Base-by-base conservation (phyloP, 2,113 vertebrate species). In the Dendrocopos noguchii region DNA sequence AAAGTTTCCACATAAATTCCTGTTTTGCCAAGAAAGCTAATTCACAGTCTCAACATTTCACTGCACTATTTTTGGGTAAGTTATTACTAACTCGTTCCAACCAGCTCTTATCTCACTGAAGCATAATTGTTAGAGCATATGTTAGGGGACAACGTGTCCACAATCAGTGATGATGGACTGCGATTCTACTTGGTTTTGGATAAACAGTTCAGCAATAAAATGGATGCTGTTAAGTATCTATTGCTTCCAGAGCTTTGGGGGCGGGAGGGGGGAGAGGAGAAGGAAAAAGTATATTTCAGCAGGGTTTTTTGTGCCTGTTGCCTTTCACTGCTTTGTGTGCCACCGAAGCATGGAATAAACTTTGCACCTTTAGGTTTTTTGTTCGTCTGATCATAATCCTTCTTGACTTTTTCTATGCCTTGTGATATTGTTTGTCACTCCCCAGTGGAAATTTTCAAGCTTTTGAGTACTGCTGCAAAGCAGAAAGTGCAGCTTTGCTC, bases 331-430 rank as follows among this genome's bases (percentile, higher is more conserved):
- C 17, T 61, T 50, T 60, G 24, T 36, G 22, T 64, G 1, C 39
- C 91, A 6, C 1, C 78, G 42, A 89, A 91, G 9, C 16, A 10
- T 31, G 11, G 33, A 56, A 67, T 12, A 73, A 60, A 67, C 7
- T 2, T 46, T 36, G 7, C 5, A 36, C 7, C 33, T 56, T 57
- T 3, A 56, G 1, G 2, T 3, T n/a, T 2, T 21, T 66, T 68
- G 57, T 47, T 12, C 6, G 4, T 80, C 39, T 6, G 1, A n/a
- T 79, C n/a, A 63, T 13, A 31, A 2, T 15, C 70, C 80, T 83
- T 27, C 9, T 47, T 42, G 6, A 29, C 17, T 75, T 77, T 76
- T 44, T 15, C 3, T 42, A 4, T 28, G 3, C 11, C 2, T 84
- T 44, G 59, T 25, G 7, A 34, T 44, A 34, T 6, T 59, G 2